phyloP scores from a whole-genome alignment of 2,113 vertebrate genomes.

The Percina caprodes region DNA sequence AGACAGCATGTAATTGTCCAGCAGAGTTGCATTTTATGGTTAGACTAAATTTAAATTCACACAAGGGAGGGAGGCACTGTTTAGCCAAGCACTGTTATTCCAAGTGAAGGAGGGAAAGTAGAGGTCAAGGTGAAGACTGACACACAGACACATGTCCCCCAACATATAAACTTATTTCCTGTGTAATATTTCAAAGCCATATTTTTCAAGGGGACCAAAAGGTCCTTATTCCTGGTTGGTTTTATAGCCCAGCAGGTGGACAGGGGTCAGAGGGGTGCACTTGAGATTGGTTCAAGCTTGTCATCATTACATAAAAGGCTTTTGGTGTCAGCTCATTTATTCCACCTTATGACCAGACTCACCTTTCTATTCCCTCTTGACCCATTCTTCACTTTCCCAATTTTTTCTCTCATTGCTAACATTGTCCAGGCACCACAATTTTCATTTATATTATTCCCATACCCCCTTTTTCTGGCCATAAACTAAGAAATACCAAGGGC shows the following conservation, averaged over 20 bases:
- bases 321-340: slow-evolving; percentile 51
- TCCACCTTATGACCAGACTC: slow-evolving; percentile 34
- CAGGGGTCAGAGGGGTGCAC: slow-evolving; percentile 12
- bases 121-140: slow-evolving; percentile 49
- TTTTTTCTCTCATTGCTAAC: slow-evolving; percentile 29
- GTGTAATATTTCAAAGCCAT: slow-evolving; percentile 52
- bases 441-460: slow-evolving; percentile 6
- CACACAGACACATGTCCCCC: slow-evolving; percentile 5
- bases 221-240: not conserved
- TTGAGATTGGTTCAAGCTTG: slow-evolving; percentile 48
- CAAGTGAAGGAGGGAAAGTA: slow-evolving; percentile 36
- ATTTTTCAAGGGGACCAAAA: slow-evolving; percentile 3
- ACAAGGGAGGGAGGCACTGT: slow-evolving; percentile 32
- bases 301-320: slow-evolving; percentile 38
- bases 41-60: slow-evolving; percentile 23
- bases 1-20: slow-evolving; percentile 24
- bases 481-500: slow-evolving; percentile 46
- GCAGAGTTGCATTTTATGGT: slow-evolving; percentile 36
- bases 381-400: slow-evolving; percentile 20
- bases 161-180: slow-evolving; percentile 42
- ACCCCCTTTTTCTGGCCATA: slow-evolving; percentile 17
- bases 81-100: slow-evolving; percentile 33
- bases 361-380: slow-evolving; percentile 36
- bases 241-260: slow-evolving; percentile 56
- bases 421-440: slow-evolving; percentile 12